These are phyloP conservation scores for Catocala fraxini DNA, from an alignment of 2,888 invertebrate species.

Conservation along the genomic window DNA sequence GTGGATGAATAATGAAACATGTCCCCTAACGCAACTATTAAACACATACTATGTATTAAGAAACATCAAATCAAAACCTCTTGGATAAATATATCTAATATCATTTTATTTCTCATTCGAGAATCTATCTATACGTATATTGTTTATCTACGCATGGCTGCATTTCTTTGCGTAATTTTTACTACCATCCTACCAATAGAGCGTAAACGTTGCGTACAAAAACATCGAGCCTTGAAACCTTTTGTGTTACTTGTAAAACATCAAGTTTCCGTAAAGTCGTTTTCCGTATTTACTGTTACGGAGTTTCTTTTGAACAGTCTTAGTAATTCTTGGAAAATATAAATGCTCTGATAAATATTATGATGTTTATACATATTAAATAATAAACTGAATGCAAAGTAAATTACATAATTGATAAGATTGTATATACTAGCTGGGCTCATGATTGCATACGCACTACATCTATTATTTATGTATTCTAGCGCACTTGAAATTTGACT, in stretches of 20 bases:
- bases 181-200: constrained; percentile 31
- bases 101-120: constrained; percentile 3
- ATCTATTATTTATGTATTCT: no score
- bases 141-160: constrained; percentile 32
- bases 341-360: not conserved
- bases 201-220: constrained; percentile 42
- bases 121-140: constrained; percentile 11
- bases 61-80: no score
- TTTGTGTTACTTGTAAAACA: constrained; percentile 35
- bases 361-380: not conserved
- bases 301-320: not conserved
- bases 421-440: no score
- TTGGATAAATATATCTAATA: not conserved
- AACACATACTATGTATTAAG: no score
- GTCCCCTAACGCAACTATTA: no score
- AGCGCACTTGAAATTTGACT: no score
- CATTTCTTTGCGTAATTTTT: constrained; percentile 43
- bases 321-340: not conserved
- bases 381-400: not conserved
- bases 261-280: constrained; percentile 40
- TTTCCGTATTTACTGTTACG: constrained; percentile 38
- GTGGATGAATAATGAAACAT: no score
- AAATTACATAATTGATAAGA: no score
- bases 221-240: constrained; percentile 46
- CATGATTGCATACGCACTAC: no score